phyloP scores from a whole-genome alignment of 2,113 vertebrate species.

The Malaclemys terrapin region DNA sequence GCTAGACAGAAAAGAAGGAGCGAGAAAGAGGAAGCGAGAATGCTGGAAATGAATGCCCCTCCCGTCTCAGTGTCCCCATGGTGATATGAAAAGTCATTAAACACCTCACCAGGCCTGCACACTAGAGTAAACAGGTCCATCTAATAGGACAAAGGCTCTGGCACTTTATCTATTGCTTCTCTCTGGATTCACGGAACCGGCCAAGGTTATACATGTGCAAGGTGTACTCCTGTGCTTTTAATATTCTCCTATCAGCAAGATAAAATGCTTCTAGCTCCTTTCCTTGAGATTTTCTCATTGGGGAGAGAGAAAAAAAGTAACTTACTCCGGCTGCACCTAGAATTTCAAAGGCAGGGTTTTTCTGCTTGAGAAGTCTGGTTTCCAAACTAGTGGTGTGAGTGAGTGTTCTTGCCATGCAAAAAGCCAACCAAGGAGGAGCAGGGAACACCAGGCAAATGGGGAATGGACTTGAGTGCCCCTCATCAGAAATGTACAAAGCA shows the following conservation, averaged over 20 bases:
- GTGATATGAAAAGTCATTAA: constrained; percentile 72
- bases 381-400: constrained; percentile 5
- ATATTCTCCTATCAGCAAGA: constrained; percentile 72
- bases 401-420: background rate
- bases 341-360: constrained; percentile 23
- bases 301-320: background rate
- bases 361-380: background rate
- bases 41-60: constrained; percentile 41
- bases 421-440: background rate
- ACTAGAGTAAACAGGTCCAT: constrained; percentile 52
- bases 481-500: background rate
- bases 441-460: background rate
- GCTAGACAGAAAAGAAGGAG: background rate
- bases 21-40: background rate
- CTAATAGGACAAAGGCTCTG: constrained; percentile 55
- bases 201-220: constrained; percentile 37
- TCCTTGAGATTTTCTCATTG: constrained; percentile 27
- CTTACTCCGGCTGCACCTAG: background rate
- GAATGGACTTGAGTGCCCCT: background rate
- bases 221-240: constrained; percentile 70
- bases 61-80: constrained; percentile 45
- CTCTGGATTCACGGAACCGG: constrained; percentile 42
- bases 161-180: constrained; percentile 53
- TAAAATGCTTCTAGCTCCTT: constrained; percentile 45
- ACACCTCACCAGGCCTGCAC: constrained; percentile 59